Percentiles rank a stretch among this genome's conserved stretches.
Conservation (phyloP, 2,888 invertebrate species). For the Apamea epomidion region DNA sequence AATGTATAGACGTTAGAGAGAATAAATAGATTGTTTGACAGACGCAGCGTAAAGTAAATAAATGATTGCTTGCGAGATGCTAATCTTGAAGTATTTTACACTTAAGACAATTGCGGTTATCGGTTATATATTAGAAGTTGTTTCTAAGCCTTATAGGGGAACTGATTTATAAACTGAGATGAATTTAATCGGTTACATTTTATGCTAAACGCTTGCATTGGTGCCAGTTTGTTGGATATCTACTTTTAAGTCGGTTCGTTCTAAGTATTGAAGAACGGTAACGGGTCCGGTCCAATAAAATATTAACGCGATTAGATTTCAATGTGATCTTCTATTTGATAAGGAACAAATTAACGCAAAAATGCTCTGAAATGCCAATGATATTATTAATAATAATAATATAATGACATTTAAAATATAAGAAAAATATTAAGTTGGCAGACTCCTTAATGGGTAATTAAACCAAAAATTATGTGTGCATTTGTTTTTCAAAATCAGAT, state of each 20-base stretch:
- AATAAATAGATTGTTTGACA: constrained; percentile 67
- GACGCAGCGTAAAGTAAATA: constrained; percentile 60
- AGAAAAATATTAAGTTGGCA: background rate
- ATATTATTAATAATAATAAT: background rate
- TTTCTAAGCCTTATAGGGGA: constrained; percentile 25
- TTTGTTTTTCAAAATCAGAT: background rate
- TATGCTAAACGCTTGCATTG: constrained; percentile 32
- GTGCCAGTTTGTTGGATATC: background rate
- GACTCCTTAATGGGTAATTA: background rate
- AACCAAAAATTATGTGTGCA: background rate
- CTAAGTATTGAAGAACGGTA: constrained; percentile 1
- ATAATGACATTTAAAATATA: background rate
- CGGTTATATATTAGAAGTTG: constrained; percentile 35
- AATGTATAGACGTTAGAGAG: constrained; percentile 60
- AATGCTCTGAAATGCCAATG: background rate
- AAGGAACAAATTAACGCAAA: background rate
- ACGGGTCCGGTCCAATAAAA: background rate
- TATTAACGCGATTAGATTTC: background rate
- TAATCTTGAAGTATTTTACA: constrained; percentile 64
- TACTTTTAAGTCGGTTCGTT: background rate
- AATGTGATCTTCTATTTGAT: background rate
- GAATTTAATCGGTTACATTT: constrained; percentile 41
- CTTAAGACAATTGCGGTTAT: constrained; percentile 59
- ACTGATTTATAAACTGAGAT: constrained; percentile 35
- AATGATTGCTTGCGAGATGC: constrained; percentile 60